phyloP scores from a whole-genome alignment of 2,888 invertebrate genomes.

The Ditula angustiorana region DNA sequence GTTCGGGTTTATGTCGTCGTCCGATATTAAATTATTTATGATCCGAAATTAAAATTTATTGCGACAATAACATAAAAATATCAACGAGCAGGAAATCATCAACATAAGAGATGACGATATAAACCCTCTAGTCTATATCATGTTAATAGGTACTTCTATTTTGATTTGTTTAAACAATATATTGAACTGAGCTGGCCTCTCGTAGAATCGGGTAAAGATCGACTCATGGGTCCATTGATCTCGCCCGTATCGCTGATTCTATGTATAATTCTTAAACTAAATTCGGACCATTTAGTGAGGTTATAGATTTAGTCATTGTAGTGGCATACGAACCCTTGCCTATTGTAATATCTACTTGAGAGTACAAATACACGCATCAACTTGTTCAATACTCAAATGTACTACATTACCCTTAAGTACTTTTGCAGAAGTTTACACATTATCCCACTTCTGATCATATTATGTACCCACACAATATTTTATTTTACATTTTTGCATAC shows the following conservation, averaged over 20 bases:
- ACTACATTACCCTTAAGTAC: conserved; percentile 40
- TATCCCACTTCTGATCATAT: conserved; percentile 23
- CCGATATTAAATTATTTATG: conserved; percentile 68
- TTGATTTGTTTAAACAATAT: conserved; percentile 38
- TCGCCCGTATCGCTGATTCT: conserved; percentile 48
- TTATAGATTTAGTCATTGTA: conserved; percentile 64
- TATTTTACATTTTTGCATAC: conserved; percentile 24
- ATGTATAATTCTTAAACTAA: conserved; percentile 59
- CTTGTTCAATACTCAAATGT: conserved; percentile 54
- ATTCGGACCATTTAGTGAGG: conserved; percentile 76
- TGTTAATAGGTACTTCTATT: conserved; percentile 47
- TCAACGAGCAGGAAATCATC: conserved; percentile 34
- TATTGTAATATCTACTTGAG: conserved; percentile 60
- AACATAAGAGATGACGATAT: conserved; percentile 60
- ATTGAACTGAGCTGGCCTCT: conserved; percentile 63
- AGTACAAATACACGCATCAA: conserved; percentile 68
- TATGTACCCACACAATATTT: conserved; percentile 2
- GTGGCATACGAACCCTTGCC: conserved; percentile 56
- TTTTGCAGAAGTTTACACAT: conserved; percentile 37
- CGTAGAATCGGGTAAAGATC: conserved; percentile 52
- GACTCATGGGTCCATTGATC: conserved; percentile 52
- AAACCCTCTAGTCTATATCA: conserved; percentile 43
- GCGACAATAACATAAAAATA: conserved; percentile 59
- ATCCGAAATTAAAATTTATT: conserved; percentile 70
- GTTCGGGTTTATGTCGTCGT: conserved; percentile 64